These are phyloP conservation scores for Anarhynchus alexandrinus DNA, from an alignment of 2,113 vertebrate species.

Conservation along the genomic window DNA sequence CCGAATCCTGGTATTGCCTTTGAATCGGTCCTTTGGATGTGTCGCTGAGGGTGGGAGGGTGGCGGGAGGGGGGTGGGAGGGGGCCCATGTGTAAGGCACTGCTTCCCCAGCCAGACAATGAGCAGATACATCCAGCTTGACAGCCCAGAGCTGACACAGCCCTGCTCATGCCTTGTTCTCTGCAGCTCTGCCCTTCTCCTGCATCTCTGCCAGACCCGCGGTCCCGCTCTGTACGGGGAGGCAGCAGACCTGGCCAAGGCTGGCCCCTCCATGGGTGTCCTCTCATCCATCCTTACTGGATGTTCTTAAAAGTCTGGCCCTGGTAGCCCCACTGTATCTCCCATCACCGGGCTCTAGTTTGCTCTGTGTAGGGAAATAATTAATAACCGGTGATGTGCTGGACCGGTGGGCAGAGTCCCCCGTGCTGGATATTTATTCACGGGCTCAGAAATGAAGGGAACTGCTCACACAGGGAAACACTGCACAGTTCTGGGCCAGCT, in stretches of 20 bases:
- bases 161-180: not conserved
- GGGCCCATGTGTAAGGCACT: not conserved
- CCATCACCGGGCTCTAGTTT: not conserved
- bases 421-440: not conserved
- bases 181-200: not conserved
- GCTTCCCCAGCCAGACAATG: not conserved
- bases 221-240: accelerated
- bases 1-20: not conserved
- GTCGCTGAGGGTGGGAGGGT: not conserved
- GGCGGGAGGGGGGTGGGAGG: too few species aligned
- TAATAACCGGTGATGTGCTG: accelerated
- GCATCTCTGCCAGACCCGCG: accelerated
- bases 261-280: not conserved
- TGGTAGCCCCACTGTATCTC: not conserved
- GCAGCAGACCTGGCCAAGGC: not conserved
- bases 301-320: not conserved
- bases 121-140: not conserved
- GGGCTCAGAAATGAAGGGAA: not conserved
- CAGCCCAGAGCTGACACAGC: not conserved
- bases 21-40: not conserved
- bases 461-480: not conserved
- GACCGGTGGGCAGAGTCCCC: not conserved
- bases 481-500: accelerated
- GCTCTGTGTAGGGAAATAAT: not conserved
- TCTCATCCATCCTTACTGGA: not conserved